Base-by-base conservation (phyloP, 2,797 vertebrate species). In the Cynodonichthys magdalenae region DNA sequence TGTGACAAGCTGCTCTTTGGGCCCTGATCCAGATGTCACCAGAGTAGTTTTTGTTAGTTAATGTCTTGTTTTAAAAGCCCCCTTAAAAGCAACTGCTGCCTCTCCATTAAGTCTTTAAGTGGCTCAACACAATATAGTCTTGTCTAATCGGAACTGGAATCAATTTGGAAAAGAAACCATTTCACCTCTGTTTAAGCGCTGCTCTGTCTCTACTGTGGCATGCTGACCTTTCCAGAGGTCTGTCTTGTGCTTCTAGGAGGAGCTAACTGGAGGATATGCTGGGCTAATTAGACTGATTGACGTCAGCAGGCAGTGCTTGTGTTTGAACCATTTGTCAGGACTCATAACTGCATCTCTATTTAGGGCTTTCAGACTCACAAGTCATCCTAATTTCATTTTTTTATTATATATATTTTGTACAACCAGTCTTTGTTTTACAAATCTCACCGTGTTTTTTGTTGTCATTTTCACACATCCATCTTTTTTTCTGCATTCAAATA, bases 91-190 rank as follows among this genome's bases (percentile, higher is more conserved):
- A 74, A 69, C 69, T 36, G 71, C 76, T 36, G 61, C 69, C 69
- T 66, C 80, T 74, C 57, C 68, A 65, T 66, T 24, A 69, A 83
- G 67, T 85, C 70, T 79, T 86, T 87, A 91, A 91, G 86, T 88
- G 88, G 81, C 83, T 84, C 75, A 88, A 85, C 71, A 92, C 91
- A 90, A 91, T 84, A 83, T 67, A 66, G 79, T 88, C 82, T 93
- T 93, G 91, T 93, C 89, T 86, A 74, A 80, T 84, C 70, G 47
- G 68, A 86, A 91, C 89, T 90, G 87, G 87, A 92, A 92, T 92
- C 91, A 90, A 89, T 92, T 93, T 90, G 80, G 78, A 91, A 92
- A 90, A 91, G 80, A 88, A 93, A 93, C 88, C 85, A 90, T 92
- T 93, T 91, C 89, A 92, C 88, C 87, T 92, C 86, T 86, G 87